These are phyloP conservation scores for Austrofundulus limnaeus DNA, from an alignment of 2,113 vertebrate species.

Conservation along the genomic window DNA sequence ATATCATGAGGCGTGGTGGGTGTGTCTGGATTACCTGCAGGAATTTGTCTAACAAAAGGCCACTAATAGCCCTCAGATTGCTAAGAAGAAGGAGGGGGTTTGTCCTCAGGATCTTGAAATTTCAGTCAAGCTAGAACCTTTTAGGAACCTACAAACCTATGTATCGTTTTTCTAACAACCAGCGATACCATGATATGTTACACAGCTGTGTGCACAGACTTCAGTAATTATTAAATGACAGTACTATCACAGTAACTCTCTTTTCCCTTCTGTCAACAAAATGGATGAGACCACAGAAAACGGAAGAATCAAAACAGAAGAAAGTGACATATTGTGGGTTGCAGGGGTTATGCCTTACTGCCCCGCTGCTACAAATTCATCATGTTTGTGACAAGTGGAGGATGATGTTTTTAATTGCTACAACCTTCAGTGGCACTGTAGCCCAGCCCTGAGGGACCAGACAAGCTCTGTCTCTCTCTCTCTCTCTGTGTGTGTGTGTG, in stretches of 20 bases:
- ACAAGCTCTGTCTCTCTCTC: not conserved
- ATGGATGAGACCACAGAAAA: conserved; percentile 34
- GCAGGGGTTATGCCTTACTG: conserved; percentile 62
- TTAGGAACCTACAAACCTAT: not conserved
- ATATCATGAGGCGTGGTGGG: no score
- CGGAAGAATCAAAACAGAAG: conserved; percentile 23
- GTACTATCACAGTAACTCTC: not conserved
- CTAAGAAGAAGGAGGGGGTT: no score
- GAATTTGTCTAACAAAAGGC: no score
- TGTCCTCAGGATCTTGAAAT: no score
- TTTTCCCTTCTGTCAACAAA: conserved; percentile 16
- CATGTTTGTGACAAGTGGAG: conserved; percentile 74
- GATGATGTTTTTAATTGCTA: conserved; percentile 78
- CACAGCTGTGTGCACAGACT: not conserved
- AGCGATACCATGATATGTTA: not conserved
- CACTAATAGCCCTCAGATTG: no score
- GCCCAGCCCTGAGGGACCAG: conserved; percentile 66
- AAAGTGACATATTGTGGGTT: conserved; percentile 57
- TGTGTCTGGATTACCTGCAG: no score
- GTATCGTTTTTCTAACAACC: not conserved
- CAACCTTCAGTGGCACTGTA: conserved; percentile 65
- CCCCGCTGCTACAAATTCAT: conserved; percentile 73
- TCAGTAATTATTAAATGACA: conserved; percentile 7
- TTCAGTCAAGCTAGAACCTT: no score
- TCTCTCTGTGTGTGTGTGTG: not conserved